Percentiles rank a stretch among this genome's conserved stretches.
Evolutionary conservation across 2,113 vertebrate genomes (phyloP).

Genomic region (Lamprologus lemairii): DNA sequence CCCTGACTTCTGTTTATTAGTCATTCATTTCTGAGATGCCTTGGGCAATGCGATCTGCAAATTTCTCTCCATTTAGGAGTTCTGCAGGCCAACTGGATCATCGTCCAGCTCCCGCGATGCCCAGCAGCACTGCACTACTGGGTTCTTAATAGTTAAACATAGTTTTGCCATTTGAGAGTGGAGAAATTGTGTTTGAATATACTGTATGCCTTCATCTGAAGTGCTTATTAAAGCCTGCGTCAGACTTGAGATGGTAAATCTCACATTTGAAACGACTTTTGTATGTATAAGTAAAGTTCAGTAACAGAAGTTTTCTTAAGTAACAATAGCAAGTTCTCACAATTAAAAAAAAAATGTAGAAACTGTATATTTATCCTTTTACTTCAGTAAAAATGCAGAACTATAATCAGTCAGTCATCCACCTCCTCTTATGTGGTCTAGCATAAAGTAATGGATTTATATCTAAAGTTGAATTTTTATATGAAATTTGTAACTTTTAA

Average conservation of each 20-base stretch:
- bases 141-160: not conserved
- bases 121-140: not conserved
- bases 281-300: not conserved
- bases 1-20: conserved; percentile 60
- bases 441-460: not conserved
- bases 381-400: not conserved
- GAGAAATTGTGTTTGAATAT: not conserved
- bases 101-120: conserved; percentile 3
- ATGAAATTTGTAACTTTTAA: not conserved
- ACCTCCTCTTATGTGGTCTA: not conserved
- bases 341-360: not conserved
- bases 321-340: not conserved
- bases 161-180: not conserved
- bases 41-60: conserved; percentile 38
- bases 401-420: not conserved
- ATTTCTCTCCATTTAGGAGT: conserved; percentile 41
- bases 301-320: not conserved
- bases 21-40: conserved; percentile 60
- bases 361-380: not conserved
- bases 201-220: not conserved
- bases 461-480: not conserved
- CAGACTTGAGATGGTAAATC: not conserved
- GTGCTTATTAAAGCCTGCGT: not conserved
- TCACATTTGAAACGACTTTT: not conserved
- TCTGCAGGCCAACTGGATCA: conserved; percentile 18